Conservation (phyloP, 2,797 vertebrate species). For the Enteromius trimaculatus region DNA sequence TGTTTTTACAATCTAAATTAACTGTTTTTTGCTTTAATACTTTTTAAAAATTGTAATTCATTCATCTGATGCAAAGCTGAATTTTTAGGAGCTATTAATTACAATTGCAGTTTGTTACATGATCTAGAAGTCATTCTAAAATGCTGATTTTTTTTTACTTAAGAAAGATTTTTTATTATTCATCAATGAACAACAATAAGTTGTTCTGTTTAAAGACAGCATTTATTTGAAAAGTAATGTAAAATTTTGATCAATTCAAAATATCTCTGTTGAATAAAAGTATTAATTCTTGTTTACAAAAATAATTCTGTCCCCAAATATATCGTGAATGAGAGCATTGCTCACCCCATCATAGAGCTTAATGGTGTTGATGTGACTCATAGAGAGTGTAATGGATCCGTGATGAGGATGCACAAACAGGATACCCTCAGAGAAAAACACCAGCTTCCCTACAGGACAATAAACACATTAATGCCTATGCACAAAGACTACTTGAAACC, state of each 20-base stretch:
- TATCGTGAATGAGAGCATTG: constrained; percentile 2
- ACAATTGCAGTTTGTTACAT: not conserved
- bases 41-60: no score
- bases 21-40: not conserved
- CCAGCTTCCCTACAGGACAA: constrained; percentile 83
- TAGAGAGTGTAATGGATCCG: constrained; percentile 85
- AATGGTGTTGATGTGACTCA: constrained; percentile 82
- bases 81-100: not conserved
- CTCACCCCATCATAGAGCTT: constrained; percentile 88
- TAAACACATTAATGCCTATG: not conserved
- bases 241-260: not conserved
- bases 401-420: constrained; percentile 86
- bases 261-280: not conserved
- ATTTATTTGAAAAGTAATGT: not conserved
- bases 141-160: not conserved
- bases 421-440: constrained; percentile 91
- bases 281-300: not conserved
- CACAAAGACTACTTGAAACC: not conserved
- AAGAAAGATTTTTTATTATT: not conserved
- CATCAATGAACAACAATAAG: not conserved
- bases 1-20: not conserved
- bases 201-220: not conserved
- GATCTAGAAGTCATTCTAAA: not conserved
- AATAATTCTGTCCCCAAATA: not conserved
- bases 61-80: not conserved